Percentiles rank a stretch among this genome's conserved stretches.
These are phyloP conservation scores for Acromyrmex heyeri DNA, from an alignment of 1,140 invertebrate genomes.

Conservation along the genomic window DNA sequence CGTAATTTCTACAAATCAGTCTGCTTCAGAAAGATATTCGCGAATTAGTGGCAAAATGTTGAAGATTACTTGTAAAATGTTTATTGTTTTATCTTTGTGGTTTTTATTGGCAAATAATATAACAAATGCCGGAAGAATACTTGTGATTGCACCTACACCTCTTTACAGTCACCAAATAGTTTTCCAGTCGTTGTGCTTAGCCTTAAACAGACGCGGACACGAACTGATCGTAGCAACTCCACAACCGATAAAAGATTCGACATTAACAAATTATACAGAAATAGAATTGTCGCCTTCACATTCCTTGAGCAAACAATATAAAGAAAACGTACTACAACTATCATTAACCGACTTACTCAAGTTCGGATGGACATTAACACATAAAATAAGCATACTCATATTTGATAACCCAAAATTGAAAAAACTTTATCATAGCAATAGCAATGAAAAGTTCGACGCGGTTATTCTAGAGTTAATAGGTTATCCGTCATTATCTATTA, in stretches of 20 bases:
- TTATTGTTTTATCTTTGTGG: not conserved
- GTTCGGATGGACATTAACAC: not conserved
- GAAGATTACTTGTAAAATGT: not conserved
- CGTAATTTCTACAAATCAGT: not conserved
- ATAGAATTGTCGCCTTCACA: conserved; percentile 52
- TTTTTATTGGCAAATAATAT: not conserved
- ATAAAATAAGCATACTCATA: not conserved
- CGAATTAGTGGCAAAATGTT: conserved; percentile 10
- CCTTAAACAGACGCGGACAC: conserved; percentile 83
- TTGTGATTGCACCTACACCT: conserved; percentile 85
- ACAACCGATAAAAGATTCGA: conserved; percentile 74
- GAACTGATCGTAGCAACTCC: conserved; percentile 83
- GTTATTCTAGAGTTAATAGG: not conserved
- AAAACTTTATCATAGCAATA: conserved; percentile 3
- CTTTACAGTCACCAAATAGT: conserved; percentile 88
- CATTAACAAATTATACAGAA: conserved; percentile 74
- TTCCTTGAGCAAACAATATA: no score
- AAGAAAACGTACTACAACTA: no score
- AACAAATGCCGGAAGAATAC: conserved; percentile 80
- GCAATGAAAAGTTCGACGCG: not conserved
- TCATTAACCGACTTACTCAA: not conserved
- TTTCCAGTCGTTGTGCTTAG: conserved; percentile 81
- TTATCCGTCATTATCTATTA: not conserved
- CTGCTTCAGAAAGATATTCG: not conserved
- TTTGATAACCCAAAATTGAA: not conserved